Evolutionary conservation across 2,113 vertebrate species (phyloP).

Genomic region (Rhinoderma darwinii): DNA sequence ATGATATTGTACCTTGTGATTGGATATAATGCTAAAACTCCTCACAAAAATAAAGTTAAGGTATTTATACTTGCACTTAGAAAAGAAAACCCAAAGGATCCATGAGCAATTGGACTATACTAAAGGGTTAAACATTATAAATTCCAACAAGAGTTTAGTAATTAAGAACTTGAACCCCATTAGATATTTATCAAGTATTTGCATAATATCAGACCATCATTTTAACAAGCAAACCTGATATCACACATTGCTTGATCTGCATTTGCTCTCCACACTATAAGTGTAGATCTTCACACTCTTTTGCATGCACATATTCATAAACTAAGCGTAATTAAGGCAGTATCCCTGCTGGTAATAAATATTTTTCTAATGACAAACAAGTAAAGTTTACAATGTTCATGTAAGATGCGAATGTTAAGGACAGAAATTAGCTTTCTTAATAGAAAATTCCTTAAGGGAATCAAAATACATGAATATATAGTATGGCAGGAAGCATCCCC

Average conservation of each 20-base stretch:
- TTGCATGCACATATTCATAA: slow-evolving; percentile 55
- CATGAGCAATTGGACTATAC: not conserved
- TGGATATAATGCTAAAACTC: not conserved
- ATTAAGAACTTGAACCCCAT: slow-evolving; percentile 27
- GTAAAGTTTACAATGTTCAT: not conserved
- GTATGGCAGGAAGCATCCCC: too few species aligned
- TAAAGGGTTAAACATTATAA: slow-evolving; percentile 26
- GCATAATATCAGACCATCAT: slow-evolving; percentile 54
- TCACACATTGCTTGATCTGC: slow-evolving; percentile 56
- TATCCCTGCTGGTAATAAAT: slow-evolving; percentile 14
- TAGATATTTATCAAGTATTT: slow-evolving; percentile 35
- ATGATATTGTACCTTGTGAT: not conserved
- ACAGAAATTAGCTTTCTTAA: not conserved
- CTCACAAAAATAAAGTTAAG: not conserved
- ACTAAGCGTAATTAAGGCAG: slow-evolving; percentile 48
- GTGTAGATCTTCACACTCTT: slow-evolving; percentile 48
- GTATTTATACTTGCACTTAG: not conserved
- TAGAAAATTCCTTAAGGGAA: not conserved
- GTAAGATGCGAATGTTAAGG: not conserved
- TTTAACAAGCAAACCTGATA: slow-evolving; percentile 53
- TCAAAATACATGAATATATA: too few species aligned
- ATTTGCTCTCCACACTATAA: slow-evolving; percentile 54
- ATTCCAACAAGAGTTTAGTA: not conserved
- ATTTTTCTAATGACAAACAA: slow-evolving; percentile 14
- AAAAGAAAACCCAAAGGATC: not conserved